Conservation (phyloP, 2,113 vertebrate species). For the Pelvicachromis taeniatus region DNA sequence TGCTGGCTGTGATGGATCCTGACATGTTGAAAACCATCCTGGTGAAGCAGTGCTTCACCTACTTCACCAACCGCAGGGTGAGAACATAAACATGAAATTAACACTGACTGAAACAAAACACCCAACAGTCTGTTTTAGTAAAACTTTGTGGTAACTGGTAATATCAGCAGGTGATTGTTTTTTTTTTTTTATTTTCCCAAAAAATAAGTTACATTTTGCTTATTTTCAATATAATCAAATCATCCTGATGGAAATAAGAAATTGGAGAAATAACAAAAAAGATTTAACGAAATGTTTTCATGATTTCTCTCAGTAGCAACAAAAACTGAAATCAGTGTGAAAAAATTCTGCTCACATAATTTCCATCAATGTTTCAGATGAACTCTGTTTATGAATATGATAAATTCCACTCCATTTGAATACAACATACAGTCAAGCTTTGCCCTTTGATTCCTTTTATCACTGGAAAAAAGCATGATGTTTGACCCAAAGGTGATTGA, state of each 20-base stretch:
- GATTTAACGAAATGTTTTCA: background rate
- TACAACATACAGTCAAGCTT: background rate
- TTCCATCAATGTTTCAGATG: background rate
- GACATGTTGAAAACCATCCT: slow-evolving; percentile 45
- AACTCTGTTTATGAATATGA: background rate
- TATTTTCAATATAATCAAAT: background rate
- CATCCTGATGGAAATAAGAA: background rate
- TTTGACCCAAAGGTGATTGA: background rate
- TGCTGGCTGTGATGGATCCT: slow-evolving; percentile 40
- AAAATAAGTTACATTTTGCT: background rate
- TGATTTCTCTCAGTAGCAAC: background rate
- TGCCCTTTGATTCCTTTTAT: background rate
- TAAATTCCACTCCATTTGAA: background rate
- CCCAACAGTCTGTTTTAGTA: background rate
- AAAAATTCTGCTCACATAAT: background rate
- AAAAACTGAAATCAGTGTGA: background rate
- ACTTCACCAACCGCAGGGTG: slow-evolving; percentile 50
- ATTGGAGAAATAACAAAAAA: background rate
- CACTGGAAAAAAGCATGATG: background rate
- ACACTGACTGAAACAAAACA: background rate
- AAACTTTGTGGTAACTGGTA: background rate
- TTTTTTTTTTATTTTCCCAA: background rate
- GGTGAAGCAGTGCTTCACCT: slow-evolving; percentile 47
- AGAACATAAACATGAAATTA: background rate
- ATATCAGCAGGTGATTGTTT: background rate